Evolutionary conservation across 2,113 vertebrate genomes (phyloP).

Genomic region (Arizona elegans): DNA sequence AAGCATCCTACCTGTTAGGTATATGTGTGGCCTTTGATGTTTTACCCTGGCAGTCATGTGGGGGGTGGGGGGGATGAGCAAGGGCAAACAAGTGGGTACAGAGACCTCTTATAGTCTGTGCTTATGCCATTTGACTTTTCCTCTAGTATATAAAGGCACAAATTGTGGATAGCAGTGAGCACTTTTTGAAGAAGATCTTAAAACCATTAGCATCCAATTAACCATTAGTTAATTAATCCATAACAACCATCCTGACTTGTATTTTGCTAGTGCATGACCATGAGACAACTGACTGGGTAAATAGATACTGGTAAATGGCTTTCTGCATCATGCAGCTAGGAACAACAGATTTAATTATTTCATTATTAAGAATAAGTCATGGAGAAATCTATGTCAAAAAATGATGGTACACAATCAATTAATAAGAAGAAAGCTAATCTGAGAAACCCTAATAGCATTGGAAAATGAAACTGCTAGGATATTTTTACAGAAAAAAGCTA

Average conservation of each 20-base stretch:
- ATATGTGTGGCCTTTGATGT: background rate
- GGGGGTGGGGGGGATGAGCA: background rate
- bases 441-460: background rate
- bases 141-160: background rate
- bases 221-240: background rate
- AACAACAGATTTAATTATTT: background rate
- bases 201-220: background rate
- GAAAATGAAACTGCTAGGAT: background rate
- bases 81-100: background rate
- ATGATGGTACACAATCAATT: background rate
- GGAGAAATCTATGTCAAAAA: background rate
- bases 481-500: background rate
- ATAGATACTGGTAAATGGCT: background rate
- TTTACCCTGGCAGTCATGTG: background rate
- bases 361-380: background rate
- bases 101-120: background rate
- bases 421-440: background rate
- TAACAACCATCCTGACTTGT: background rate
- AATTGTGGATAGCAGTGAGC: background rate
- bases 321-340: background rate
- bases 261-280: background rate
- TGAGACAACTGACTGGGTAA: background rate
- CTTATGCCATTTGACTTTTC: background rate
- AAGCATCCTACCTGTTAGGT: background rate
- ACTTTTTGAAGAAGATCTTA: background rate